Evolutionary conservation across 2,888 invertebrate genomes (phyloP), one percentile per base, ranked within the genome.

Genomic region (Noctuana brunneofusca): DNA sequence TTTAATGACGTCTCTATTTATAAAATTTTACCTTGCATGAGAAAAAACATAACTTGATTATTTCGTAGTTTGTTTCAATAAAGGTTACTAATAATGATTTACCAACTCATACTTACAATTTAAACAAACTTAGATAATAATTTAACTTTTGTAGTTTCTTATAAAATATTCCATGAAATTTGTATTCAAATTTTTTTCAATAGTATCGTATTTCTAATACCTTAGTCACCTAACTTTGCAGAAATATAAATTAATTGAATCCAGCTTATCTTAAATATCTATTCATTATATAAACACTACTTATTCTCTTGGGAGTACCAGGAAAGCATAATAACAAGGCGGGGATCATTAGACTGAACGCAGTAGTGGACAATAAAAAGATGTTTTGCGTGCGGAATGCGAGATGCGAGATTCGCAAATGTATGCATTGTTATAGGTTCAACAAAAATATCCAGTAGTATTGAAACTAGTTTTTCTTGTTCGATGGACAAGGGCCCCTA

Each of bases 381-480:
- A 60, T 60, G 46, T 54, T 46, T 60, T 60, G 59, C 59, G 59
- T 60, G 59, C 30, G 59, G 59, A 60, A 60, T 60, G 59, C 59
- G 35, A 53, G 59, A 60, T 60, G 59, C 59, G 54, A 60, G 53
- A 60, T 60, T 60, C 35, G 46, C 59, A 60, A 60, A 60, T 60
- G 60, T 60, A 60, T 60, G 54, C 60, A 60, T 60, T 60, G 60
- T 60, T 60, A 53, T 60, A 54, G 60, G 32, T 22, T 53, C 46
- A 59, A 48, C 60, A 60, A 60, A 60, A 60, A 60, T 60, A 60
- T 32, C 46, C 38, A 20, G 58, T 54, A 18, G 53, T 52, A 59
- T 60, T 60, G 48, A 14, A 60, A 60, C 60, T 54, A 46, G 60
- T 60, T 60, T 60, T 60, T 60, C 60, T 60, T 53, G 60, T 60